Percentiles rank a stretch among this genome's conserved stretches.
Evolutionary conservation across 1,140 invertebrate species (phyloP).

Genomic region (Meloidogyne hapla): DNA sequence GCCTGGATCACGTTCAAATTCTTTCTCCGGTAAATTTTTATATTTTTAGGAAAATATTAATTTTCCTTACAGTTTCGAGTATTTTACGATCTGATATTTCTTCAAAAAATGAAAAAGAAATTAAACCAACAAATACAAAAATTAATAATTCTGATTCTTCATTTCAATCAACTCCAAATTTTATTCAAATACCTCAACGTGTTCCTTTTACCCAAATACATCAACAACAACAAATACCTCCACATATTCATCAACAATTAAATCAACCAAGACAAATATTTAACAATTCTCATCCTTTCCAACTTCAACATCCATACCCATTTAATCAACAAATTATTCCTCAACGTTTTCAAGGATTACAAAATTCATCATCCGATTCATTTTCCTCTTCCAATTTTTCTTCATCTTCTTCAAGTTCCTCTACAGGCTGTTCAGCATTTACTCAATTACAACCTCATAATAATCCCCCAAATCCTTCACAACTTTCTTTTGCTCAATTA

Average conservation of each 20-base stretch:
- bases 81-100: not conserved
- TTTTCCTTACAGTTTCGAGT: not conserved
- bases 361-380: not conserved
- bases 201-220: no score
- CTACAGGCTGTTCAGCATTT: not conserved
- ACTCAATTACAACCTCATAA: not conserved
- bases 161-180: not conserved
- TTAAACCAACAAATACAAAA: not conserved
- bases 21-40: conserved; percentile 18
- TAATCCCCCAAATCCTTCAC: not conserved
- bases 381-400: not conserved
- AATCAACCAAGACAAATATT: not conserved
- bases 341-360: not conserved
- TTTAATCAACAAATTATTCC: not conserved
- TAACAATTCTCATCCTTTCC: not conserved
- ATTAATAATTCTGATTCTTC: not conserved
- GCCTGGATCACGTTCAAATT: conserved; percentile 31
- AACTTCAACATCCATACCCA: not conserved
- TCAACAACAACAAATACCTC: not conserved
- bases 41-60: not conserved
- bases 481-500: not conserved
- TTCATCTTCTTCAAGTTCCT: not conserved
- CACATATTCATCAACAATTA: no score
- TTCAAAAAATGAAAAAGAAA: not conserved
- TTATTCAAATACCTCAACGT: not conserved